Conservation (phyloP, 2,113 vertebrate species). For the Synchiropus splendidus region DNA sequence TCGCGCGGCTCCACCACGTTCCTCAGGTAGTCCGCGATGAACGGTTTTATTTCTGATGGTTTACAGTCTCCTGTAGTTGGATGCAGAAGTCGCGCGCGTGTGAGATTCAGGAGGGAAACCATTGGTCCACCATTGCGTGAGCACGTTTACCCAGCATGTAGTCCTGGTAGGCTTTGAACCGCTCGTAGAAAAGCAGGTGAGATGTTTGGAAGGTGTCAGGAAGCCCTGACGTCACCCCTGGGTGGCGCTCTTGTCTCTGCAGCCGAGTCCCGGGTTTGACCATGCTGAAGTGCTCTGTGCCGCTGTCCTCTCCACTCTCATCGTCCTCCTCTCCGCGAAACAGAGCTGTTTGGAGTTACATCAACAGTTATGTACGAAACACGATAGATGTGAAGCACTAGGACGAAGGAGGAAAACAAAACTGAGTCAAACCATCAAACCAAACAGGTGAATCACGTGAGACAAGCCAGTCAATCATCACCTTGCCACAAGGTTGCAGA, state of each 20-base stretch:
- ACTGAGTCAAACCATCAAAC: too few relatives aligned
- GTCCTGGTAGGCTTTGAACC: slow-evolving; percentile 89
- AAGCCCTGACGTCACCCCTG: slow-evolving; percentile 50
- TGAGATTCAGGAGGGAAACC: background rate
- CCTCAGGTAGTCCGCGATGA: slow-evolving; percentile 87
- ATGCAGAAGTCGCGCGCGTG: background rate
- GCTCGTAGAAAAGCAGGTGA: slow-evolving; percentile 83
- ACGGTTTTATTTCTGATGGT: slow-evolving; percentile 81
- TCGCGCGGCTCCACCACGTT: slow-evolving; percentile 82
- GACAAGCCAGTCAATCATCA: too few relatives aligned
- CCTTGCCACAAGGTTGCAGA: too few relatives aligned
- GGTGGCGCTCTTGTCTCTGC: slow-evolving; percentile 52
- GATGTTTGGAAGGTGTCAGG: slow-evolving; percentile 79
- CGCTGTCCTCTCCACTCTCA: slow-evolving; percentile 54
- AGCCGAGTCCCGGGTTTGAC: slow-evolving; percentile 56
- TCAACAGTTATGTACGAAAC: too few relatives aligned
- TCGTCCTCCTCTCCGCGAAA: slow-evolving; percentile 21
- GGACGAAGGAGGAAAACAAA: too few relatives aligned
- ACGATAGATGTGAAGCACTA: too few relatives aligned
- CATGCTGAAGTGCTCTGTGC: slow-evolving; percentile 60
- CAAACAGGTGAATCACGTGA: too few relatives aligned
- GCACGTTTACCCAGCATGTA: slow-evolving; percentile 79
- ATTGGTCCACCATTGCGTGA: too few relatives aligned
- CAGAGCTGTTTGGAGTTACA: too few relatives aligned
- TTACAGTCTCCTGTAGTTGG: slow-evolving; percentile 81